Conservation (phyloP, 2,797 vertebrate species). For the Coreius guichenoti region DNA sequence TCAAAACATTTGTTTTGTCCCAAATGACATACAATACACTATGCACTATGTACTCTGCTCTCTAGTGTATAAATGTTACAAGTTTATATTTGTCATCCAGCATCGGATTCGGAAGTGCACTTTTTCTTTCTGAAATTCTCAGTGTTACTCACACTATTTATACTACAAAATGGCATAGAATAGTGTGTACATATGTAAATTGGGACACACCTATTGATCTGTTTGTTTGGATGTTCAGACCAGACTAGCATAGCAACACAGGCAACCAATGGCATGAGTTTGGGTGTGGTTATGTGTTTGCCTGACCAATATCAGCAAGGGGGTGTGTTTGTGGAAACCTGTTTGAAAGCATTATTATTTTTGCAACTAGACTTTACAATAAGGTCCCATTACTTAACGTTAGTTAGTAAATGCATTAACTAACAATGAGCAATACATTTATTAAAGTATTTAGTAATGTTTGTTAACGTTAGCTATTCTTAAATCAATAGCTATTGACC, state of each 20-base stretch:
- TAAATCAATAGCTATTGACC: no score
- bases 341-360: neutral
- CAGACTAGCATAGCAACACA: neutral
- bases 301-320: neutral
- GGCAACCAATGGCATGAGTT: neutral
- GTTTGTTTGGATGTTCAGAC: neutral
- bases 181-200: neutral
- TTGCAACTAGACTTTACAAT: neutral
- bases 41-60: neutral
- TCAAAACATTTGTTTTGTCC: neutral
- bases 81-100: neutral
- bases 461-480: no score
- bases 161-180: neutral
- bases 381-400: neutral
- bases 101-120: neutral
- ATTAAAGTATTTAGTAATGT: neutral
- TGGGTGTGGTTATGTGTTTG: neutral
- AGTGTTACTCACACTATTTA: neutral
- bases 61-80: neutral
- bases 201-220: neutral
- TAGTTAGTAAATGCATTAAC: neutral
- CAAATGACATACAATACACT: neutral
- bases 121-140: neutral
- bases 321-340: no score
- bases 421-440: neutral